Evolutionary conservation across 2,113 vertebrate species (phyloP).

Genomic region (Xyliphius kryptos): DNA sequence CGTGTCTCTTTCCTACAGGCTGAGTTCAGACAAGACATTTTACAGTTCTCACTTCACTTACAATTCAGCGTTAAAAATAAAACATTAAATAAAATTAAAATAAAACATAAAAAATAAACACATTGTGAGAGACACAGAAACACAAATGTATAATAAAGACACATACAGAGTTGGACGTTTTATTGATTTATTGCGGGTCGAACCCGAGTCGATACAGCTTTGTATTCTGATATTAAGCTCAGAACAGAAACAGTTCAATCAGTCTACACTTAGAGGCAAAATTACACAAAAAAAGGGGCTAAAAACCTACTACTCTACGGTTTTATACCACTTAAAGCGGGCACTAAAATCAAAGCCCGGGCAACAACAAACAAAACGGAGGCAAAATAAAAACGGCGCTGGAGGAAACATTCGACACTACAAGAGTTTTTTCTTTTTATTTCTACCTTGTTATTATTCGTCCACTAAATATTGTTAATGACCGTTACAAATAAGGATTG

Average conservation of each 20-base stretch:
- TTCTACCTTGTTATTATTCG: slow-evolving; percentile 55
- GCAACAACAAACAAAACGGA: slow-evolving; percentile 70
- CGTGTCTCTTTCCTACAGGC: too few relatives aligned
- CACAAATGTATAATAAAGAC: too few relatives aligned
- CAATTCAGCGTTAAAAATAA: too few relatives aligned
- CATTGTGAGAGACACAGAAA: too few relatives aligned
- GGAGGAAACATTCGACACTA: slow-evolving; percentile 73
- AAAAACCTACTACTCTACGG: slow-evolving; percentile 64
- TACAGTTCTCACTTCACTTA: too few relatives aligned
- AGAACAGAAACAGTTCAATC: slow-evolving; percentile 72
- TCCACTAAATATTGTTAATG: slow-evolving; percentile 66
- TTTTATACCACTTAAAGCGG: slow-evolving; percentile 63
- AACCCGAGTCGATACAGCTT: slow-evolving; percentile 75
- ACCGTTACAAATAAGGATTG: slow-evolving; percentile 77
- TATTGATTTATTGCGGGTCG: slow-evolving; percentile 66
- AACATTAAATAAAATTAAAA: too few relatives aligned
- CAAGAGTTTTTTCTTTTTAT: slow-evolving; percentile 61
- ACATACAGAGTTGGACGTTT: too few relatives aligned
- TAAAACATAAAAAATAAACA: too few relatives aligned
- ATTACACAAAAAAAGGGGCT: slow-evolving; percentile 52
- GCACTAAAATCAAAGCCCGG: slow-evolving; percentile 70
- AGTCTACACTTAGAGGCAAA: slow-evolving; percentile 58
- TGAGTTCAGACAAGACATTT: too few relatives aligned
- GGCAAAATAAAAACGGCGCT: slow-evolving; percentile 59
- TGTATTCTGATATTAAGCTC: slow-evolving; percentile 65